Conservation (phyloP, 2,113 vertebrate genomes). For the Cisticola juncidis region DNA sequence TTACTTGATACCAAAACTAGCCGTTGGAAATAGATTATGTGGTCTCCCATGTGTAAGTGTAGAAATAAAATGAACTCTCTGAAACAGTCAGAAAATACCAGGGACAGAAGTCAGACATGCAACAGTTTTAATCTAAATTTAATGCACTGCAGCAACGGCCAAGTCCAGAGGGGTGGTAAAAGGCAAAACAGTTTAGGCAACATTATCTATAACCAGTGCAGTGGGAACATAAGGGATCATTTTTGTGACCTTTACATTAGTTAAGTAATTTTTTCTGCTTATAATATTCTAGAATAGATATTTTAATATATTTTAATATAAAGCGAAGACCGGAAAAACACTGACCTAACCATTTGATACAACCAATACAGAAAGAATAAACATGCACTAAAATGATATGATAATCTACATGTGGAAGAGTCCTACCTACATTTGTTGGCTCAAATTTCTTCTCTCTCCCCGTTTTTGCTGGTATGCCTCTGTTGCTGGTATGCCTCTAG, state of each 20-base stretch:
- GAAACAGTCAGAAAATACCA: not conserved
- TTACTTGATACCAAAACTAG: not conserved
- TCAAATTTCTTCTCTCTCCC: not conserved
- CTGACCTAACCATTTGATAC: not conserved
- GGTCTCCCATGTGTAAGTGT: not conserved
- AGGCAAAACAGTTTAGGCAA: not conserved
- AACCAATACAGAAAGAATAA: not conserved
- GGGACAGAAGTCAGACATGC: not conserved
- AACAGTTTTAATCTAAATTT: not conserved
- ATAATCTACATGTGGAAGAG: not conserved
- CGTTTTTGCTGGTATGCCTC: not conserved
- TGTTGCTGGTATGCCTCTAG: not conserved
- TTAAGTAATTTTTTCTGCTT: not conserved
- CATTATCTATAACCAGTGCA: not conserved
- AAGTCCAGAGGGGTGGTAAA: not conserved
- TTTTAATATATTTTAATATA: not conserved
- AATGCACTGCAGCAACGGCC: fast-evolving
- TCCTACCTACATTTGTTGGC: not conserved
- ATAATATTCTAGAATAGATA: not conserved
- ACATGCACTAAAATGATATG: not conserved
- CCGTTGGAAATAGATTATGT: not conserved
- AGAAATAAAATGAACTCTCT: not conserved
- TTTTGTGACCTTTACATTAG: not conserved
- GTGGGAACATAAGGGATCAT: not conserved
- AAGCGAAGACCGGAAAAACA: not conserved